These are phyloP conservation scores for Azemiops feae DNA, from an alignment of 2,113 vertebrate species.

Conservation along the genomic window DNA sequence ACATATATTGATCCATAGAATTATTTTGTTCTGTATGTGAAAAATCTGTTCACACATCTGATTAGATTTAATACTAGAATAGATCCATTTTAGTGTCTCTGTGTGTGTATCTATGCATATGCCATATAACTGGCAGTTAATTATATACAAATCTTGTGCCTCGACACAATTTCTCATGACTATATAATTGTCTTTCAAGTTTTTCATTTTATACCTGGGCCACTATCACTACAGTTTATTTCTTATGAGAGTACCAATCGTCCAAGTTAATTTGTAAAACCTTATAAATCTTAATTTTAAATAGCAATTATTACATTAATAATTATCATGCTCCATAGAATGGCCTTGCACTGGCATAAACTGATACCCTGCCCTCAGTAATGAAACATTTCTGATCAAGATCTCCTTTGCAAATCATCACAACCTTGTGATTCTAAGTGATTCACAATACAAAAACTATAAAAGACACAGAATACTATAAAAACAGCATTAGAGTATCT, in stretches of 20 bases:
- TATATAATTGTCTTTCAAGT: constrained; percentile 49
- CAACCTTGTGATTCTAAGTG: background rate
- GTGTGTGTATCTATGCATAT: constrained; percentile 56
- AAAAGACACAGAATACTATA: background rate
- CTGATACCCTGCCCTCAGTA: no score
- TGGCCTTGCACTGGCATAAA: background rate
- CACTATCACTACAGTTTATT: constrained; percentile 35
- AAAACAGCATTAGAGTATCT: background rate
- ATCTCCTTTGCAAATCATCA: background rate
- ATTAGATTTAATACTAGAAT: background rate
- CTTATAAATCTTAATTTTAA: constrained; percentile 54
- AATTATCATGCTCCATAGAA: constrained; percentile 21
- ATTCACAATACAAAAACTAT: background rate
- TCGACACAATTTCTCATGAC: constrained; percentile 58
- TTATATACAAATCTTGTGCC: constrained; percentile 58
- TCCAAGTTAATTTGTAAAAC: constrained; percentile 55
- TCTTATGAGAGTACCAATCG: constrained; percentile 51
- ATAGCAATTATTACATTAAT: constrained; percentile 45
- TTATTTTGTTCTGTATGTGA: background rate
- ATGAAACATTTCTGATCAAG: background rate
- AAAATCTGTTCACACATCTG: background rate
- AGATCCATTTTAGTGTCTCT: constrained; percentile 55
- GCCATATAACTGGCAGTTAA: constrained; percentile 65
- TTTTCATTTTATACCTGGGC: constrained; percentile 36
- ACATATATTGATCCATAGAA: background rate